Percentiles rank a stretch among this genome's conserved stretches.
These are phyloP conservation scores for Plestiodon gilberti DNA, from an alignment of 2,113 vertebrate genomes.

Conservation along the genomic window DNA sequence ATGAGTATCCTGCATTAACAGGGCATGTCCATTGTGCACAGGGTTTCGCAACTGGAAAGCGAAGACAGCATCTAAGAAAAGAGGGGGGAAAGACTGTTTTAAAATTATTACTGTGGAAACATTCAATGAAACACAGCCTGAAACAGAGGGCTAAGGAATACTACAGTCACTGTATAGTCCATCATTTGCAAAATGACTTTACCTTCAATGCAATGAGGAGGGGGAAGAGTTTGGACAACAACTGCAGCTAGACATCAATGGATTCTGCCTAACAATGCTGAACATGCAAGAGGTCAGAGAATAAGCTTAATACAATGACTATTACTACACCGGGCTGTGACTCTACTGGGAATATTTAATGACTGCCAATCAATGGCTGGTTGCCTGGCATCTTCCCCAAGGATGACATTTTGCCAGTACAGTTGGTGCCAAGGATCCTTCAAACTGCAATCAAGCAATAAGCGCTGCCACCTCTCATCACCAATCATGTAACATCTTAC, in stretches of 20 bases:
- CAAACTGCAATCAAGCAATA: not conserved
- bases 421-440: not conserved
- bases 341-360: not conserved
- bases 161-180: not conserved
- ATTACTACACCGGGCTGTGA: not conserved
- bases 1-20: slow-evolving; percentile 97
- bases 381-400: not conserved
- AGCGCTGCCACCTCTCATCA: not conserved
- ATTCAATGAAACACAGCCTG: not conserved
- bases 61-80: slow-evolving; percentile 90
- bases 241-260: not conserved
- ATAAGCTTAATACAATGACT: not conserved
- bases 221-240: not conserved
- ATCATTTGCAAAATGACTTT: not conserved
- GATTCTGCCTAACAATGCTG: not conserved
- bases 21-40: slow-evolving; percentile 95
- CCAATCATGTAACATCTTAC: not conserved
- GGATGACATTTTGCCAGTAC: not conserved
- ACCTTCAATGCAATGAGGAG: not conserved
- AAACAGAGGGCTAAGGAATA: not conserved
- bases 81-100: not conserved
- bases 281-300: not conserved
- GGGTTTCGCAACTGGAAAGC: slow-evolving; percentile 98
- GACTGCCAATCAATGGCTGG: not conserved
- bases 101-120: not conserved